Percentiles rank a stretch among this genome's conserved stretches.
Conservation (phyloP, 2,797 vertebrate species). For the Fundulus diaphanus region DNA sequence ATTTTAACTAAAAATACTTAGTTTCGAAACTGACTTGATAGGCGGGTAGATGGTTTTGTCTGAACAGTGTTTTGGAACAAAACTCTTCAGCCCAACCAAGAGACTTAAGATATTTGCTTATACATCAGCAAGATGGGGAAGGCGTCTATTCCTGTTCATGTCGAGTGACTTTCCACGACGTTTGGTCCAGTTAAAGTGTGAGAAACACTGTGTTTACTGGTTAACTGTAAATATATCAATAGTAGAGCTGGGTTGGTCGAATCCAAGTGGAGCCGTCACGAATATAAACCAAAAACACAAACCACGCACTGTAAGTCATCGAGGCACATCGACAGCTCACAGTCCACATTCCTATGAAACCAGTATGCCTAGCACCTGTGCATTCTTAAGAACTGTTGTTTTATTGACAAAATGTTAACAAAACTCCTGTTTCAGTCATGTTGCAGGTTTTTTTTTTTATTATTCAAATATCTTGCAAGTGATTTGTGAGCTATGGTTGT, state of each 20-base stretch:
- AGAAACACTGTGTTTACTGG: constrained; percentile 29
- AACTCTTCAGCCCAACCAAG: constrained; percentile 51
- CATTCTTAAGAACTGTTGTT: constrained; percentile 48
- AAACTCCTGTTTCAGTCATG: constrained; percentile 33
- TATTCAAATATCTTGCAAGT: constrained; percentile 15
- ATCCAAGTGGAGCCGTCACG: constrained; percentile 21
- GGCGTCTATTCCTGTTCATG: background rate
- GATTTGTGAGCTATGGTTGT: constrained; percentile 37
- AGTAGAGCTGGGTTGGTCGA: constrained; percentile 1
- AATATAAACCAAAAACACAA: constrained; percentile 55
- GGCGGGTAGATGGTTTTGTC: background rate
- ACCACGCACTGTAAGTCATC: constrained; percentile 61
- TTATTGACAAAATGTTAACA: constrained; percentile 40
- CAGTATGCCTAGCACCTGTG: constrained; percentile 54
- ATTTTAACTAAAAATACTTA: background rate
- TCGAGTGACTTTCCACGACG: constrained; percentile 15
- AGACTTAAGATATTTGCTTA: constrained; percentile 38
- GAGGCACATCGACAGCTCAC: constrained; percentile 51
- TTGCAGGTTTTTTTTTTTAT: background rate
- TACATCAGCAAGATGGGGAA: constrained; percentile 28
- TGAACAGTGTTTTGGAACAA: constrained; percentile 32
- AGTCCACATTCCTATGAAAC: constrained; percentile 64
- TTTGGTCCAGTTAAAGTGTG: constrained; percentile 7
- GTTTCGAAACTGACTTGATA: background rate
- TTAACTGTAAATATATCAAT: constrained; percentile 56